A percentile compares a stretch with the other conserved stretches of the same genome.
These are phyloP conservation scores for Byasa hedistus DNA, from an alignment of 2,888 invertebrate species.

Conservation along the genomic window DNA sequence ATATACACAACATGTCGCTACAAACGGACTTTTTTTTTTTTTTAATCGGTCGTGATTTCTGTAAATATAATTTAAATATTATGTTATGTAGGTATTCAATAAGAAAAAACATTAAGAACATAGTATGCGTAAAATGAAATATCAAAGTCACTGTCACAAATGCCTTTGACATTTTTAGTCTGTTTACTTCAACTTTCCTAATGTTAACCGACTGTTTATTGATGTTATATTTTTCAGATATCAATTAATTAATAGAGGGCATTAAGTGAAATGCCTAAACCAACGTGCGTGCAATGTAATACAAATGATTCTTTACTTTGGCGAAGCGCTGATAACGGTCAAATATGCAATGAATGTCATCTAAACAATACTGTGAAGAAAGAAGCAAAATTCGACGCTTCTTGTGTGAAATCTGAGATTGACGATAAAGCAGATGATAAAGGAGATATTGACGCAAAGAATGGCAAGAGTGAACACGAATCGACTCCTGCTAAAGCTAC, in stretches of 20 bases:
- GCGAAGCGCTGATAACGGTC: conserved; percentile 87
- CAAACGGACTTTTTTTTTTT: too few relatives aligned
- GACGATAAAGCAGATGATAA: conserved; percentile 59
- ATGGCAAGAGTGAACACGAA: conserved; percentile 57
- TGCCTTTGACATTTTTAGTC: not conserved
- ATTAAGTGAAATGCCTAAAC: conserved; percentile 74
- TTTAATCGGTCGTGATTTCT: too few relatives aligned
- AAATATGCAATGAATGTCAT: conserved; percentile 88
- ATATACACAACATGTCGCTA: too few relatives aligned
- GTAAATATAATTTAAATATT: too few relatives aligned
- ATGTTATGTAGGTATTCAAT: too few relatives aligned
- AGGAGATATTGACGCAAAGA: conserved; percentile 49
- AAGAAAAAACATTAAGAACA: not conserved
- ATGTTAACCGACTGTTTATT: conserved; percentile 14
- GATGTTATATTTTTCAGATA: conserved; percentile 6
- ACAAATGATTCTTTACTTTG: conserved; percentile 86
- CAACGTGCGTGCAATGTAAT: conserved; percentile 85
- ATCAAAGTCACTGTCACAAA: not conserved
- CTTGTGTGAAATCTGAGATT: conserved; percentile 51
- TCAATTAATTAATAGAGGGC: conserved; percentile 34
- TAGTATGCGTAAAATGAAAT: not conserved
- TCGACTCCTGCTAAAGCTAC: conserved; percentile 71
- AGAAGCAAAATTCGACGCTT: conserved; percentile 53
- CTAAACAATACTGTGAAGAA: conserved; percentile 65
- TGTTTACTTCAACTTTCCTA: conserved; percentile 1